phyloP scores from a whole-genome alignment of 2,888 invertebrate species.

The Aporophyla lueneburgensis region DNA sequence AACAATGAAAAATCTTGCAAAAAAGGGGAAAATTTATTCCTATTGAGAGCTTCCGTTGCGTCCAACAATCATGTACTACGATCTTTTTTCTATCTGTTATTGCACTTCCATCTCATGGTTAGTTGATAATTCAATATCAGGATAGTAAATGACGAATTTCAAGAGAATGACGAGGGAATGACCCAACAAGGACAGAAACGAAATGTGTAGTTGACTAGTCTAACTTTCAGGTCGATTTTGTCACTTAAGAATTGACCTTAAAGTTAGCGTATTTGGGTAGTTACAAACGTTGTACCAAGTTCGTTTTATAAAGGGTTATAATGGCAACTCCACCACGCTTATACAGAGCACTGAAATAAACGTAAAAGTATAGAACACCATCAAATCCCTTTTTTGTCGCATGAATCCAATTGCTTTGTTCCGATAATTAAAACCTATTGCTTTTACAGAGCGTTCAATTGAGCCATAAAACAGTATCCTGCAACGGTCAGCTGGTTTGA shows the following conservation, averaged over 20 bases:
- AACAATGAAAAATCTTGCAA: too few relatives aligned
- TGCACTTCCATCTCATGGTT: neutral
- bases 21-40: too few relatives aligned
- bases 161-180: too few relatives aligned
- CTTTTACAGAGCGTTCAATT: constrained; percentile 34
- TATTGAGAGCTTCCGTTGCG: too few relatives aligned
- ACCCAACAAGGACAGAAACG: too few relatives aligned
- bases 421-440: constrained; percentile 56
- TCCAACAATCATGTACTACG: too few relatives aligned
- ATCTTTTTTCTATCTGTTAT: neutral
- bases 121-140: neutral
- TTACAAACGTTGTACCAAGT: neutral
- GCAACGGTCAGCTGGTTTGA: constrained; percentile 24
- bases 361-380: constrained; percentile 34
- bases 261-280: neutral
- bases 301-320: neutral
- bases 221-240: too few relatives aligned
- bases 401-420: constrained; percentile 37
- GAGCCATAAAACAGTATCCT: constrained; percentile 27
- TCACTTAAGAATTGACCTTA: too few relatives aligned
- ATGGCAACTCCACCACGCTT: neutral
- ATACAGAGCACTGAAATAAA: constrained; percentile 30
- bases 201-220: too few relatives aligned
- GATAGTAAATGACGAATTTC: neutral
- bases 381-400: constrained; percentile 40